These are phyloP conservation scores for Mystacides longicornis DNA, from an alignment of 2,888 invertebrate genomes.

Conservation along the genomic window DNA sequence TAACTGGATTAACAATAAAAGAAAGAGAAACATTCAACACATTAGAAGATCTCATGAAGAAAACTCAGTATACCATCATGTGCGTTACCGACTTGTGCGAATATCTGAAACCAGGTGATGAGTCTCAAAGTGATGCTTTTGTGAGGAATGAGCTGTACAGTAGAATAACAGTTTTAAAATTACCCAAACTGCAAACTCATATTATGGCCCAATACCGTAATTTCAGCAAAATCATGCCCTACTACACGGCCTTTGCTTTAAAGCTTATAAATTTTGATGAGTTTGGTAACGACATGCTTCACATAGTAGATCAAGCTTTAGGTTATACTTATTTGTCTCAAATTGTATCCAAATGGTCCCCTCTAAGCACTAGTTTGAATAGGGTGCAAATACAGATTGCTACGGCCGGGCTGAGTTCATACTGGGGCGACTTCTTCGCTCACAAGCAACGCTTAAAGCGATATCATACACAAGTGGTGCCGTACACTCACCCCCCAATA, in stretches of 20 bases:
- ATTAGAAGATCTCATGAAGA: slow-evolving; percentile 11
- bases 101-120: not conserved
- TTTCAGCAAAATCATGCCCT: slow-evolving; percentile 12
- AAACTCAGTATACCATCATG: slow-evolving; percentile 9
- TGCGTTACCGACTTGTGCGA: slow-evolving; percentile 5
- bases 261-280: not conserved
- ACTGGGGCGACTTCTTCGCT: not conserved
- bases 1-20: slow-evolving; percentile 5
- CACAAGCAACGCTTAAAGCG: not conserved
- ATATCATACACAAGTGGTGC: not conserved
- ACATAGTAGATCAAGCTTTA: slow-evolving; percentile 16
- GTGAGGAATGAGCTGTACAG: slow-evolving; percentile 9
- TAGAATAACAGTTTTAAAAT: slow-evolving; percentile 6
- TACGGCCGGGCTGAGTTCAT: slow-evolving; percentile 10
- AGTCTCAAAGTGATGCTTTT: not conserved
- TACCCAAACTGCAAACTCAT: not conserved
- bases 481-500: not conserved
- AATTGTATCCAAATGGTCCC: slow-evolving; percentile 12
- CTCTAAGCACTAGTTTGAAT: slow-evolving; percentile 9
- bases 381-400: slow-evolving; percentile 7
- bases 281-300: slow-evolving; percentile 13
- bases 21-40: slow-evolving; percentile 11
- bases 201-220: slow-evolving; percentile 5
- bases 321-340: slow-evolving; percentile 12
- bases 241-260: slow-evolving; percentile 7